These are phyloP conservation scores for Aleiodes leptofemur DNA, from an alignment of 2,888 invertebrate genomes.

Conservation along the genomic window DNA sequence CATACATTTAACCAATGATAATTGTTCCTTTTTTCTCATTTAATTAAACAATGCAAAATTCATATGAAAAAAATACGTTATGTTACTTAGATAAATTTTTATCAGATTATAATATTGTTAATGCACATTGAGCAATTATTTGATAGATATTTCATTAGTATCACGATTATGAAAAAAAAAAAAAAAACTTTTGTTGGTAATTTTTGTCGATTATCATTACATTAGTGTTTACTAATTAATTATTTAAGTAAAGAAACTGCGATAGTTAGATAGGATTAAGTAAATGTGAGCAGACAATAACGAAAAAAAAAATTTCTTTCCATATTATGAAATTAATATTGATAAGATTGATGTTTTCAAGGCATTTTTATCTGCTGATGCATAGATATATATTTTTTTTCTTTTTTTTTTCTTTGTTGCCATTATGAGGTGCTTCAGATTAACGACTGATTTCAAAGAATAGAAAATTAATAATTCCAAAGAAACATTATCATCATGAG, in stretches of 20 bases:
- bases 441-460: neutral
- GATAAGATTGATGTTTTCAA: neutral
- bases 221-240: conserved; percentile 1
- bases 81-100: neutral
- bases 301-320: conserved; percentile 42
- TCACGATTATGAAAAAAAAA: neutral
- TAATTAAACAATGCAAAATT: no score
- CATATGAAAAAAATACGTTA: no score
- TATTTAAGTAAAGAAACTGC: conserved; percentile 44
- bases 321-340: neutral
- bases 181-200: neutral
- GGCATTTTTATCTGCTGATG: conserved; percentile 58
- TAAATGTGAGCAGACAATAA: conserved; percentile 75
- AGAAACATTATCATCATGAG: no score
- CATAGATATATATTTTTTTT: neutral
- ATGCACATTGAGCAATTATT: neutral
- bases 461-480: neutral
- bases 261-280: conserved; percentile 66
- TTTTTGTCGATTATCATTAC: neutral
- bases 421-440: conserved; percentile 2
- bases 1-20: conserved; percentile 11
- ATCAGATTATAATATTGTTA: conserved; percentile 37
- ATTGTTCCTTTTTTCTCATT: no score
- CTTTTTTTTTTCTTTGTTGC: neutral
- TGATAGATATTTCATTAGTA: neutral